Evolutionary conservation across 2,888 invertebrate species (phyloP).

Genomic region (Empis stercorea): DNA sequence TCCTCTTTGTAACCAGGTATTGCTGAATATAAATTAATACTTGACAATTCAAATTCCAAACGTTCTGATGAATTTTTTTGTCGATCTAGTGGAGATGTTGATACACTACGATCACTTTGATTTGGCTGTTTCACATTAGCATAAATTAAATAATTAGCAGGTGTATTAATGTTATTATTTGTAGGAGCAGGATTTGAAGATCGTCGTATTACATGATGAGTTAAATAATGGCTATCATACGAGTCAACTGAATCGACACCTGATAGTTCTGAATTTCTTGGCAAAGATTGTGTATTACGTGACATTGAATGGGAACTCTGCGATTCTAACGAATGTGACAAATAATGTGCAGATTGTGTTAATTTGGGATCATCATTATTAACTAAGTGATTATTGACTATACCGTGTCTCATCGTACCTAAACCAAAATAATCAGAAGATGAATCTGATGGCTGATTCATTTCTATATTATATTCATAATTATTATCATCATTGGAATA

Average conservation of each 20-base stretch:
- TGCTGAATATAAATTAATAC: conserved; percentile 44
- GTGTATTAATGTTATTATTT: conserved; percentile 9
- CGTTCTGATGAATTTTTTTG: conserved; percentile 32
- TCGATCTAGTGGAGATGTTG: conserved; percentile 21
- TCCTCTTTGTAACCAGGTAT: conserved; percentile 25
- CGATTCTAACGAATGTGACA: conserved; percentile 31
- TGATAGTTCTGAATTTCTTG: conserved; percentile 32
- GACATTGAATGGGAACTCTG: conserved; percentile 26
- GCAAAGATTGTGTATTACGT: conserved; percentile 29
- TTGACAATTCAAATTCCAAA: conserved; percentile 45
- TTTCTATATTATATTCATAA: conserved; percentile 30
- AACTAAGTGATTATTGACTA: background rate
- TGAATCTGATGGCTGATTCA: conserved; percentile 33
- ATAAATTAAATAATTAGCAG: conserved; percentile 24
- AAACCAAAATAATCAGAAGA: conserved; percentile 33
- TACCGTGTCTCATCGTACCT: conserved; percentile 21
- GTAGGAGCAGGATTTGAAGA: background rate
- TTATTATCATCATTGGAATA: conserved; percentile 19
- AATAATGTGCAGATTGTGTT: conserved; percentile 29
- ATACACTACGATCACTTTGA: conserved; percentile 19
- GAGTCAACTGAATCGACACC: conserved; percentile 35
- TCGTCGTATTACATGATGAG: conserved; percentile 21
- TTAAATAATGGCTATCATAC: conserved; percentile 34
- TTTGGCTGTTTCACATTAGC: conserved; percentile 29
- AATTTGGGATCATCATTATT: conserved; percentile 22